Base-by-base conservation (phyloP, 2,797 vertebrate genomes). In the Peromyscus eremicus region DNA sequence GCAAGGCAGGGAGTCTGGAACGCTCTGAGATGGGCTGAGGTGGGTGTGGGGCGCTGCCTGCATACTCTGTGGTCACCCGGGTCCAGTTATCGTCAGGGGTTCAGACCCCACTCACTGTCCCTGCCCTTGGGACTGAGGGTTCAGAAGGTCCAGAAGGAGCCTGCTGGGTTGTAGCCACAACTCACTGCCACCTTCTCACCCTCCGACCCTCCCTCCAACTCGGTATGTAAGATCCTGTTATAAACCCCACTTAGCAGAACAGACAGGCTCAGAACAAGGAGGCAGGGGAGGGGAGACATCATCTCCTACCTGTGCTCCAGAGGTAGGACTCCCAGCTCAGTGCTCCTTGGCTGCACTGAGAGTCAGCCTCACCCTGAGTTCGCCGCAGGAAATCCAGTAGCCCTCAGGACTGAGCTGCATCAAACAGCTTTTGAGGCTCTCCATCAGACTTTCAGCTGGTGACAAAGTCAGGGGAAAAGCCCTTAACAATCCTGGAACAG, bases 1-100 rank as follows among this genome's bases (percentile, higher is more conserved):
- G 62, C 95, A 87, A 96, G 73, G 90, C 89, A 13, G 29, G 49
- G 84, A 92, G 83, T 77, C 62, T 43, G 0, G 82, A 70, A 76
- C 5, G 4, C 57, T 12, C 6, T 2, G 27, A 66, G 1, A 1
- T 37, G 55, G 40, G 46, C 84, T 66, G 0, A 4, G 43, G 46
- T 46, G 52, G 70, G 34, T 13, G n/a, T 19, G 13, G 40, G 79
- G 37, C 75, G 0, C 46, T 57, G 66, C 17, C 40, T 29, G 82
- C 21, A 25, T 11, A 25, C 49, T 37, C 37, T 64, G 6, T 60
- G 49, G n/a, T 68, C 46, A 49, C 19, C 17, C 34, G 55, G 14
- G 11, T 8, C 34, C 49, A 6, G 34, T 12, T 25, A 6, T 73
- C 46, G 64, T 34, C 27, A 13, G 32, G 27, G 27, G 8, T n/a